These are phyloP conservation scores for Elephantulus edwardii DNA, from an alignment of 2,113 vertebrate species.

Conservation along the genomic window DNA sequence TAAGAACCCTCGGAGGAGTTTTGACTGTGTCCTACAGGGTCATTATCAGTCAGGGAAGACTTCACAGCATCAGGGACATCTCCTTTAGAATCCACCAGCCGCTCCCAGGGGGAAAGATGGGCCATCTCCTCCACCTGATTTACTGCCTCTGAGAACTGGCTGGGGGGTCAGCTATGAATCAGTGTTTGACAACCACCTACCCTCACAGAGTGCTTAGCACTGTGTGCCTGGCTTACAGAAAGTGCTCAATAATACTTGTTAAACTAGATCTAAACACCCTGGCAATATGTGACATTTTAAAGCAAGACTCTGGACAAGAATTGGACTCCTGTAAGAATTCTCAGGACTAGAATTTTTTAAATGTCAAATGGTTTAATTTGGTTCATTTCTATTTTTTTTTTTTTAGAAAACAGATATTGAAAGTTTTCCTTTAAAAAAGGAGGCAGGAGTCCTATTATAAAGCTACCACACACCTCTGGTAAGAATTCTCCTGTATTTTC, in stretches of 20 bases:
- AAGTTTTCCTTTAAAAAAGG: background rate
- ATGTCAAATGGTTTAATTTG: background rate
- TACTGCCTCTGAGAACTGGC: too few species aligned
- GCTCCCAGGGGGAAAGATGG: background rate
- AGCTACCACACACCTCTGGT: background rate
- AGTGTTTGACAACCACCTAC: background rate
- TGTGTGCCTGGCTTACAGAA: background rate
- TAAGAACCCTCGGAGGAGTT: background rate
- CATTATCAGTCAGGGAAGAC: background rate
- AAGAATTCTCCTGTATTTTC: background rate
- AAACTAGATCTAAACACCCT: constrained; percentile 3
- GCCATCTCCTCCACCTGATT: too few species aligned
- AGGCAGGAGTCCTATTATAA: background rate
- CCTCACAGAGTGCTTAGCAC: background rate
- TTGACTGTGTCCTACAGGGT: background rate
- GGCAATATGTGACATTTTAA: constrained; percentile 35
- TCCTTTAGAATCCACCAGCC: too few species aligned
- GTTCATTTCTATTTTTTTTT: background rate
- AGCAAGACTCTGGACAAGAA: background rate
- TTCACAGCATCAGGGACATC: background rate
- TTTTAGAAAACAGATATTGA: background rate
- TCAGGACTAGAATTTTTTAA: background rate
- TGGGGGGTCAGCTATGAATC: too few species aligned
- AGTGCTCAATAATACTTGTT: background rate
- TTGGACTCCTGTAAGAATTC: background rate